Conservation (phyloP, 2,113 vertebrate genomes). For the Danionella cerebrum region DNA sequence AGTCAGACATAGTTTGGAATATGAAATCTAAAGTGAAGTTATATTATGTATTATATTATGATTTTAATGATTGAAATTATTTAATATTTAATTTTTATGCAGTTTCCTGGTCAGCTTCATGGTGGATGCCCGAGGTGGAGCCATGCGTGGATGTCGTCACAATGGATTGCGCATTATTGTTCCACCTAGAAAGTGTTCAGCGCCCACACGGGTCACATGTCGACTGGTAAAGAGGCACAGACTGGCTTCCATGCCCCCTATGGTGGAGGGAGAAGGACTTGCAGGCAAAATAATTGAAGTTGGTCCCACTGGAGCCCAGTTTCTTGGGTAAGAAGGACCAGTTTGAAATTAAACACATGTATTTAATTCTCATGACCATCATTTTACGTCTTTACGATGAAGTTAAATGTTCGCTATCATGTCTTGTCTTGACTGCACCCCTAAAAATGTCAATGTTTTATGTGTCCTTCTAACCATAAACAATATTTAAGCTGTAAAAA, state of each 20-base stretch:
- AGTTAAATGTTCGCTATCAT: background rate
- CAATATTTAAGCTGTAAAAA: no score
- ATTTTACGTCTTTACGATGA: slow-evolving; percentile 34
- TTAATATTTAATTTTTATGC: no score
- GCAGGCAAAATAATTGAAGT: slow-evolving; percentile 92
- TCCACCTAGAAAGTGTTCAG: slow-evolving; percentile 92
- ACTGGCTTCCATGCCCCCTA: slow-evolving; percentile 92
- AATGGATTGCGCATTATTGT: slow-evolving; percentile 94
- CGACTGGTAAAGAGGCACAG: slow-evolving; percentile 92
- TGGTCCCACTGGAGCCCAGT: slow-evolving; percentile 92
- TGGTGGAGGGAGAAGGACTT: slow-evolving; percentile 93
- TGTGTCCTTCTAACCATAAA: background rate
- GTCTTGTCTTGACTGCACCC: background rate
- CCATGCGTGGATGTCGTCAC: slow-evolving; percentile 96
- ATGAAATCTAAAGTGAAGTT: no score
- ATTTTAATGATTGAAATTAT: no score
- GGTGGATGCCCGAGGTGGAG: slow-evolving; percentile 95
- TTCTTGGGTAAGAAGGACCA: slow-evolving; percentile 80
- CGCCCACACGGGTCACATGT: slow-evolving; percentile 92
- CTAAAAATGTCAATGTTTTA: background rate
- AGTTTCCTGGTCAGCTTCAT: slow-evolving; percentile 99
- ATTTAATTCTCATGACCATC: slow-evolving; percentile 19
- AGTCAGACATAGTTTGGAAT: no score
- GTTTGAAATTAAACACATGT: background rate
- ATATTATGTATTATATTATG: no score